phyloP scores from a whole-genome alignment of 2,113 vertebrate species.

The Antechinus stuartii region DNA sequence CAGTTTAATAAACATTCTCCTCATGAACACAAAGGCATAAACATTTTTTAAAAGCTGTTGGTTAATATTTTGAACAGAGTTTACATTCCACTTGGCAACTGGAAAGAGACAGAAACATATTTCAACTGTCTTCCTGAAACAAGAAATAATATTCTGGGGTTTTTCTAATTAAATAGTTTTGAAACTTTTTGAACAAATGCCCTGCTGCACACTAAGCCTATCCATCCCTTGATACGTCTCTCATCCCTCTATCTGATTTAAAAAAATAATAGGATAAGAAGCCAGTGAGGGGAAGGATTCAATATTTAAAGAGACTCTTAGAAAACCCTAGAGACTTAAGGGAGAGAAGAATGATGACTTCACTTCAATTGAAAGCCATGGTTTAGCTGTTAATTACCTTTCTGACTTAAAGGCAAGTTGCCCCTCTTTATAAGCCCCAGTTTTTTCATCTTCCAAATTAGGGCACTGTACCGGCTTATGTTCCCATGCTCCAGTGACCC shows the following conservation, averaged over 20 bases:
- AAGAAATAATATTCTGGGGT: background rate
- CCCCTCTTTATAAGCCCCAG: background rate
- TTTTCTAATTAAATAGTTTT: background rate
- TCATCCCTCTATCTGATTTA: background rate
- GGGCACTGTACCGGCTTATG: background rate
- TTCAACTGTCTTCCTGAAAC: background rate
- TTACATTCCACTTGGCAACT: background rate
- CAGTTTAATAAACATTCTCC: slow-evolving; percentile 1
- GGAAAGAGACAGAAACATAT: background rate
- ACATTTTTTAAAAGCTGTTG: slow-evolving; percentile 38
- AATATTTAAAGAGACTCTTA: background rate
- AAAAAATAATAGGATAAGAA: background rate
- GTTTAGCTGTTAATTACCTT: background rate
- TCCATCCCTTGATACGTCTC: background rate
- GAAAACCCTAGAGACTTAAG: background rate
- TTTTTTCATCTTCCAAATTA: background rate
- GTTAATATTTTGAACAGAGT: slow-evolving; percentile 26
- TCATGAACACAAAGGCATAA: background rate
- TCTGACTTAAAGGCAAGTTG: background rate
- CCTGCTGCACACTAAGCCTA: background rate
- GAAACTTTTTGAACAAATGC: slow-evolving; percentile 1
- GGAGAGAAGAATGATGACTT: background rate
- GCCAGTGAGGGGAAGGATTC: background rate
- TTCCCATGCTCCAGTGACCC: background rate
- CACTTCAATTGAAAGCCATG: background rate